Evolutionary conservation across 2,113 vertebrate species (phyloP).

Genomic region (Vidua macroura): DNA sequence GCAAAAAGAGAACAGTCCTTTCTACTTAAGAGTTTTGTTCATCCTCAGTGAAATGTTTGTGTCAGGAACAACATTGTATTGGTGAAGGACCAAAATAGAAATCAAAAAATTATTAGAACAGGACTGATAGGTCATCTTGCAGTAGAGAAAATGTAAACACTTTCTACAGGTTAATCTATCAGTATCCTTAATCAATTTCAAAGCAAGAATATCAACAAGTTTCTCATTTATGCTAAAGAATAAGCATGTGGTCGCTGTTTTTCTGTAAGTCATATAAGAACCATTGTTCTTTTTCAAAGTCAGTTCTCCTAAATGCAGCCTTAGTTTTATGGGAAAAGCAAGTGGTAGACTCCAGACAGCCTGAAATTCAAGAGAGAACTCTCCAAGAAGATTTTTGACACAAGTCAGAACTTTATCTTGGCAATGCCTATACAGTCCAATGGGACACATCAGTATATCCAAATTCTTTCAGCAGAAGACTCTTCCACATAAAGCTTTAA

Average conservation of each 20-base stretch:
- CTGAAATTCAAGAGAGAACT: neutral
- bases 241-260: neutral
- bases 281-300: neutral
- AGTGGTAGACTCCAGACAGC: neutral
- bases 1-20: neutral
- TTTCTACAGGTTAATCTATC: neutral
- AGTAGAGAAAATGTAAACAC: too few species aligned
- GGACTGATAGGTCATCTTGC: too few species aligned
- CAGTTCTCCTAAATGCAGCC: neutral
- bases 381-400: neutral
- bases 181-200: neutral
- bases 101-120: too few species aligned
- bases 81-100: too few species aligned
- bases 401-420: neutral
- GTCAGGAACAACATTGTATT: neutral
- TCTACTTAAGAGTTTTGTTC: neutral
- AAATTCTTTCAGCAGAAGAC: slow-evolving; percentile 4
- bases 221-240: neutral
- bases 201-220: neutral
- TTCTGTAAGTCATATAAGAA: neutral
- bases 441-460: neutral
- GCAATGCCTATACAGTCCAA: neutral
- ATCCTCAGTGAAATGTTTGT: neutral
- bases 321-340: neutral
- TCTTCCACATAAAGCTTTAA: neutral